Percentiles rank a stretch among this genome's conserved stretches.
phyloP scores from a whole-genome alignment of 2,888 invertebrate genomes.

The Lasioglossum oenotherae region DNA sequence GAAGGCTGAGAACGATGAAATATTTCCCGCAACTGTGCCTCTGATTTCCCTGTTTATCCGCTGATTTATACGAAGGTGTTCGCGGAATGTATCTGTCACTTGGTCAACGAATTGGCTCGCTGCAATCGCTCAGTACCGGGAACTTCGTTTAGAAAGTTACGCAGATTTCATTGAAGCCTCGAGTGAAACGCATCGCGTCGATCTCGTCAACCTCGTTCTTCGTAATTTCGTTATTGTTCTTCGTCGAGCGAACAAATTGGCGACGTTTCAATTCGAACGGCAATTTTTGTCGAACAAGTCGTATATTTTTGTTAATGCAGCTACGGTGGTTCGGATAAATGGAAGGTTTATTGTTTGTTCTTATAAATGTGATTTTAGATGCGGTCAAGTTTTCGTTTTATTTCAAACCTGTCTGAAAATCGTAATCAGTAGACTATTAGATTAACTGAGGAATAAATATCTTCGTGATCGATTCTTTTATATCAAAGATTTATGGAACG shows the following conservation, averaged over 20 bases:
- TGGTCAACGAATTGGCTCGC: neutral
- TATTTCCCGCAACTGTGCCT: constrained; percentile 3
- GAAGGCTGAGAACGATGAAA: neutral
- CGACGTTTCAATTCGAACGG: neutral
- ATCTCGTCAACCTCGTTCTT: neutral
- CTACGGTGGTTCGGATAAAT: too few species aligned
- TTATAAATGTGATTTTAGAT: too few species aligned
- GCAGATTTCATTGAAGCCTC: constrained; percentile 19
- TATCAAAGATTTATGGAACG: too few species aligned
- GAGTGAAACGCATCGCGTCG: neutral
- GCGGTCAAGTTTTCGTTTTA: too few species aligned
- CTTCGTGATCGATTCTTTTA: too few species aligned
- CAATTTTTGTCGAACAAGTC: neutral
- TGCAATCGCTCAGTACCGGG: constrained; percentile 27
- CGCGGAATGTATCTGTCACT: constrained; percentile 31
- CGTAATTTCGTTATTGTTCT: neutral
- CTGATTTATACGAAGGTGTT: constrained; percentile 19
- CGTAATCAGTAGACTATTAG: too few species aligned
- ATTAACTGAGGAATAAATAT: too few species aligned
- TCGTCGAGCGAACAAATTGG: neutral
- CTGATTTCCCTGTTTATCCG: constrained; percentile 3
- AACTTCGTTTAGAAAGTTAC: constrained; percentile 33
- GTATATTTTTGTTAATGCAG: too few species aligned
- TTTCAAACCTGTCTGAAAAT: too few species aligned
- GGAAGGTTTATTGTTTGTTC: too few species aligned